Evolutionary conservation across 2,888 invertebrate genomes (phyloP), one percentile per base, ranked within the genome.

Genomic region (Hemistola chrysoprasaria): DNA sequence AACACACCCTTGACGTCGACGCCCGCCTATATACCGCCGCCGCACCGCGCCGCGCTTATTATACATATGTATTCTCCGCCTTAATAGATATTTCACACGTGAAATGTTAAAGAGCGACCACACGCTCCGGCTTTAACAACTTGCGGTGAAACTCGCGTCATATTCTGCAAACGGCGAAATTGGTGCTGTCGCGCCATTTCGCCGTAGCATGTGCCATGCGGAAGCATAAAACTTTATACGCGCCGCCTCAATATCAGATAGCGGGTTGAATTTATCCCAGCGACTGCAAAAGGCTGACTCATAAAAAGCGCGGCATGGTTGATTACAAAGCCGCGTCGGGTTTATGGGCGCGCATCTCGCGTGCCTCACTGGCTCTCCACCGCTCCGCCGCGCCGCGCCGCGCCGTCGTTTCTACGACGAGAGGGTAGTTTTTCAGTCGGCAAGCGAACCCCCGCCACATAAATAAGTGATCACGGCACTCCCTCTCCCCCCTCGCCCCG

Each of bases 401-500:
- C 65, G 63, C 67, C 65, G 67, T 65, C 66, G 67, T 65, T 54
- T 47, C 63, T 56, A 59, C 73, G 77, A 68, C 70, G 68, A 74
- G 71, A 77, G 83, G 85, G 84, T 83, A 85, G 85, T 86, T 86
- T 85, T 86, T 83, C 84, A 79, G 79, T 63, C 76, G 68, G 63
- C 71, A 61, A 69, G 68, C 70, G 56, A 66, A 65, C 70, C 73
- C 78, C 78, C 73, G 78, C 75, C 79, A 80, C 82, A 84, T 85
- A 87, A 86, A 86, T 84, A 86, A 85, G 81, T 76, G 85, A 86
- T 85, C 84, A 74, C 77, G 56, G 59, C 56, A 48, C 57, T 57
- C 65, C 63, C 63, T 62, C 62, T 50, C 51, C 53, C 64, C 64
- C 64, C 63, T 52, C 53, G 56, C 47, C 65, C 52, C 62, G 56